Evolutionary conservation across 2,888 invertebrate species (phyloP), one percentile per base, ranked within the genome.

Genomic region (Drosophila formosana): DNA sequence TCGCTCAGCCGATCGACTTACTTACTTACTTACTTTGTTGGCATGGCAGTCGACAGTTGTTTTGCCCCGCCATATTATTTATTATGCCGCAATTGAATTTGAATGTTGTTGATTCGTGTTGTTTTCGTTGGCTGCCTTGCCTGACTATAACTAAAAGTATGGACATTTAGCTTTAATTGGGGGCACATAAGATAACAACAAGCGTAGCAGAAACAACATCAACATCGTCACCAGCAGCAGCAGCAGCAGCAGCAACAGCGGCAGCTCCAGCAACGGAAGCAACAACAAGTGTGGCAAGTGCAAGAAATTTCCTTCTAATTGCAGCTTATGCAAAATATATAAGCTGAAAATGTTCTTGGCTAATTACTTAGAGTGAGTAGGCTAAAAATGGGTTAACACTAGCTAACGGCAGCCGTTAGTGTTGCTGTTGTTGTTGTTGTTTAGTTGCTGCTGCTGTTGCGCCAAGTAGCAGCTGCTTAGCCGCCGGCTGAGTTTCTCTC

Each of bases 361-460:
- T 89, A 87, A 84, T 84, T 89, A 84, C 81, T 70, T 68, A 68
- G 67, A 82, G 70, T 82, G 71, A 68, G 74, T 73, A 69, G 65
- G 66, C 66, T 55, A 70, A 78, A 89, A 87, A 76, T 80, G 75
- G 88, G 80, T 82, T 82, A 89, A 77, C 88, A 84, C 72, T 77
- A 85, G 72, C 82, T 72, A 70, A 47, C 57, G 82, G 82, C 70
- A 45, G 55, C 26, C 46, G 46, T 62, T 47, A 52, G 26, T 55
- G 63, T 63, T 69, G 63, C 58, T 69, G 55, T 46, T 72, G 51
- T 41, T 67, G 6, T 51, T 37, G 49, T 39, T 62, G 52, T 32
- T 53, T 39, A 60, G 52, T 32, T 53, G 13, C 18, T 52, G 26
- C 43, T 64, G 58, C 26, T 78, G 26, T 43, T 52, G 8, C 49